Evolutionary conservation across 2,797 vertebrate genomes (phyloP).

Genomic region (Pangasius mekongensis): DNA sequence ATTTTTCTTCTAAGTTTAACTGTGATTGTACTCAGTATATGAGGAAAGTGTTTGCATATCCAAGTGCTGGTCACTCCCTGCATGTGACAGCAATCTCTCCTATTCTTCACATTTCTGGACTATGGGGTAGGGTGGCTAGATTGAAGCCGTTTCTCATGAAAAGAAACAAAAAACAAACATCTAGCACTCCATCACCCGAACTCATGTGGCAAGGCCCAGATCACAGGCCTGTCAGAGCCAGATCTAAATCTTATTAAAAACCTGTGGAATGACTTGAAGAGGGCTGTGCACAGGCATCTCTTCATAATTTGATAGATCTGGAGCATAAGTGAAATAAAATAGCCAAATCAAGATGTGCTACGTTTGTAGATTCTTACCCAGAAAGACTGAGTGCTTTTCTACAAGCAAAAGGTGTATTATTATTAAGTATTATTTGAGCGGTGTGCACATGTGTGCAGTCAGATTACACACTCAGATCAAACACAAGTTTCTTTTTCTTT

Average conservation of each 20-base stretch:
- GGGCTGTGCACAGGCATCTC: too few relatives aligned
- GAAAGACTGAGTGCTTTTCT: too few relatives aligned
- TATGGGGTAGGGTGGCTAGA: neutral
- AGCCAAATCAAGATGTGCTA: neutral
- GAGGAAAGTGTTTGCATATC: neutral
- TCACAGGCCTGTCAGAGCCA: neutral
- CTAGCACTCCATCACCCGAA: neutral
- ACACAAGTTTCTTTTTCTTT: neutral
- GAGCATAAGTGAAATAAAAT: neutral
- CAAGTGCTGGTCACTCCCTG: neutral
- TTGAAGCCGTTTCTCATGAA: neutral
- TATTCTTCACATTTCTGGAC: neutral
- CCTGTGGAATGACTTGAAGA: neutral
- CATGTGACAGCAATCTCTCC: neutral
- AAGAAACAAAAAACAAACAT: too few relatives aligned
- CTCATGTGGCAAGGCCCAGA: neutral
- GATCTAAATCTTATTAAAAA: neutral
- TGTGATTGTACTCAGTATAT: neutral
- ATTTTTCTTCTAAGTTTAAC: conserved; percentile 28
- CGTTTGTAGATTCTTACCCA: too few relatives aligned
- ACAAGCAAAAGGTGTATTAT: too few relatives aligned
- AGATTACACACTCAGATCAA: too few relatives aligned
- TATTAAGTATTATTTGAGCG: too few relatives aligned
- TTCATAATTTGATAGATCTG: too few relatives aligned
- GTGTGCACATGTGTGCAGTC: too few relatives aligned